A percentile compares a stretch with the other conserved stretches of the same genome.
Evolutionary conservation across 2,113 vertebrate species (phyloP).

Genomic region (Onychostoma macrolepis): DNA sequence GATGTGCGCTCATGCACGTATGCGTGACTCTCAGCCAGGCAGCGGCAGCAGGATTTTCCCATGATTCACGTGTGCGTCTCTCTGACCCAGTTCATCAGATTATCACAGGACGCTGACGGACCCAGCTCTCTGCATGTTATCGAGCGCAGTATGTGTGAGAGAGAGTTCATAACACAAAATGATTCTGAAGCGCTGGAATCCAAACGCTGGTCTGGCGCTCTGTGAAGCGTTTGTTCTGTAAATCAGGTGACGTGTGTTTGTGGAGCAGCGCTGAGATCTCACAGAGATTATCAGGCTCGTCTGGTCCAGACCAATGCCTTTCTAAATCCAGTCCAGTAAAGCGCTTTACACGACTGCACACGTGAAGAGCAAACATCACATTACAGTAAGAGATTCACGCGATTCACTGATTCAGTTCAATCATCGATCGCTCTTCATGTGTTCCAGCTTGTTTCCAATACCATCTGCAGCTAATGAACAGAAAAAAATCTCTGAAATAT

Average conservation of each 20-base stretch:
- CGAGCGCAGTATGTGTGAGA: background rate
- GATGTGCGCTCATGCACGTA: background rate
- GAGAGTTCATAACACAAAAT: background rate
- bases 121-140: background rate
- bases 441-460: background rate
- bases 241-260: background rate
- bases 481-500: too few species aligned
- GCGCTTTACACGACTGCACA: background rate
- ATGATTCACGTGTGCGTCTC: background rate
- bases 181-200: background rate
- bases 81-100: slow-evolving; percentile 17
- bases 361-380: background rate
- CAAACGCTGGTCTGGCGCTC: background rate
- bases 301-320: background rate
- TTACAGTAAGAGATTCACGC: background rate
- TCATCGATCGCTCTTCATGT: background rate
- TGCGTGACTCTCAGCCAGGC: background rate
- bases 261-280: background rate
- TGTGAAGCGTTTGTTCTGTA: background rate
- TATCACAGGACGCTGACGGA: background rate
- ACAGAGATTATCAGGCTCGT: background rate
- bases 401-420: background rate
- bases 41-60: slow-evolving; percentile 3
- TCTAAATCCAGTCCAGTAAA: slow-evolving; percentile 21
- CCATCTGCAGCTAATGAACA: background rate